Evolutionary conservation across 1,140 invertebrate species (phyloP), one percentile per base, ranked within the genome.

Genomic region (Hylaeus anthracinus): DNA sequence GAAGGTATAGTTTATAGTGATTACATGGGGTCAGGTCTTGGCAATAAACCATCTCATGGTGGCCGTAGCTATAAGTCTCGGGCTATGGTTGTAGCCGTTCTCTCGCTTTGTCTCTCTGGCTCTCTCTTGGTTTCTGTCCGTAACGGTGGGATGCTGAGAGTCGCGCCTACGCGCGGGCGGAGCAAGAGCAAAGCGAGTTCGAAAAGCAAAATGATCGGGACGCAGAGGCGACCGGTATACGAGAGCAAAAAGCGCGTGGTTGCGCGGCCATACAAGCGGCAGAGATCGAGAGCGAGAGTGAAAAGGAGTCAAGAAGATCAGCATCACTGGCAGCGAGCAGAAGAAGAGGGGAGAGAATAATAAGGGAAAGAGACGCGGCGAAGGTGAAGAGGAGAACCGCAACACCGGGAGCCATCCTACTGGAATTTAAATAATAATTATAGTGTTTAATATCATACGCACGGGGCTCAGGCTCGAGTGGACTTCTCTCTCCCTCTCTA

Each of bases 371-470:
- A 65, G n/a, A 69, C 65, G 61, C 77, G 63, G 37, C 48, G 48
- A 81, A 67, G 71, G 56, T 15, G 75, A 80, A 61, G 74, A 83
- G 69, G 43, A 82, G 77, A 79, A 86, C 86, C 87, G 88, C 92
- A 93, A 93, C 90, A 93, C 93, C 92, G 90, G 93, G 91, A 93
- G 93, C 92, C 90, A 93, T 93, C 92, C 91, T 92, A 92, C 92
- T 92, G 91, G 92, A 93, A 93, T 93, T 93, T 93, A 92, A 93
- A 93, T 93, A 93, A 93, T 93, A 92, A 93, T 93, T 93, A 93
- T 93, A 93, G 92, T 93, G 90, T 93, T 93, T 93, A 93, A 93
- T 93, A 93, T 92, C 91, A 93, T 93, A 93, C 88, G 88, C 90
- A 82, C 86, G 88, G 78, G 83, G 78, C 87, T 86, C 81, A 78